Conservation (phyloP, 23 tunicate genomes). For the Halocynthia roretzi region DNA sequence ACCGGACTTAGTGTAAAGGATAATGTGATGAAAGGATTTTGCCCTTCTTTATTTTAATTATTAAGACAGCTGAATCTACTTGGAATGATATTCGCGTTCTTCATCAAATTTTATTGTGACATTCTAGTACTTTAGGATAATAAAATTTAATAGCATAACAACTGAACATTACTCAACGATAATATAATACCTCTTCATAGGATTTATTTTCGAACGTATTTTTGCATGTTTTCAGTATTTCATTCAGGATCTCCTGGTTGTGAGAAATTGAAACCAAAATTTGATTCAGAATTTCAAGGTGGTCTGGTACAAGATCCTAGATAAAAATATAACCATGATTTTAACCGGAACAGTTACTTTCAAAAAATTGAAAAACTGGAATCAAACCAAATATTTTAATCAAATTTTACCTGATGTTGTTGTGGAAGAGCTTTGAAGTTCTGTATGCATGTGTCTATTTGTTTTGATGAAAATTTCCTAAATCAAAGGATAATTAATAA, state of each 20-base stretch:
- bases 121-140: not conserved
- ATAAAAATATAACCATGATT: not conserved
- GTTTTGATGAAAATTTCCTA: too few species aligned
- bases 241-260: slow-evolving; percentile 52
- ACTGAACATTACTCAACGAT: too few species aligned
- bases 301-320: slow-evolving; percentile 45
- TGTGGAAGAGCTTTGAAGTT: too few species aligned
- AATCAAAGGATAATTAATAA: too few species aligned
- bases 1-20: too few species aligned
- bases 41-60: too few species aligned
- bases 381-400: too few species aligned
- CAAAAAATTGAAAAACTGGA: too few species aligned
- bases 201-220: slow-evolving; percentile 61
- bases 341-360: not conserved
- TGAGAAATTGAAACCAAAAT: slow-evolving; percentile 39
- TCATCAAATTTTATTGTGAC: not conserved
- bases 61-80: not conserved
- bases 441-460: too few species aligned
- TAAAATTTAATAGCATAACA: too few species aligned
- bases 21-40: too few species aligned
- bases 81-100: not conserved
- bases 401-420: too few species aligned
- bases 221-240: slow-evolving; percentile 52
- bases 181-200: slow-evolving; percentile 20
- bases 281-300: slow-evolving; percentile 22